Base-by-base conservation (phyloP, 2,888 invertebrate genomes). In the Eupsilia transversa region DNA sequence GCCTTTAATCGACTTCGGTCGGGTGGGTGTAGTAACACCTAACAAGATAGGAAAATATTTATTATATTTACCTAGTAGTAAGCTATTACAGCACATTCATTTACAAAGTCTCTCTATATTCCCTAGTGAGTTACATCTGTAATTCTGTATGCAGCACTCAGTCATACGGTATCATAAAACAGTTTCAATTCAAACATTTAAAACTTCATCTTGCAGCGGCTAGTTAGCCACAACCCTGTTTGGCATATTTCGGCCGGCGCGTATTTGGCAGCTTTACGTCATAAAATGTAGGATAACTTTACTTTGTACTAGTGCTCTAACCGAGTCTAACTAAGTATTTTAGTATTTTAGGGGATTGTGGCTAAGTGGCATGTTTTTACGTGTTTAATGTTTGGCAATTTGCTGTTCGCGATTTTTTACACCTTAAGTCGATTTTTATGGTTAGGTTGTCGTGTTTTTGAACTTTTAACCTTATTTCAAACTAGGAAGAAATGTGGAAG, bases 181-280 rank as follows among this genome's bases (percentile, higher is more conserved):
- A 70, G 74, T 77, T 87, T 82, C 66, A 87, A 84, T 80, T 86
- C 70, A 74, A 82, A 84, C 86, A 77, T 86, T 86, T 87, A 74
- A 87, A 86, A 86, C 86, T 87, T 80, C 69, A 77, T 75, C 78
- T 80, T 81, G 74, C 69, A 54, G 52, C n/a, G 69, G 71, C 74
- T 83, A 78, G 81, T 74, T 85, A 74, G 41, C 85, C 74, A 80
- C 83, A 85, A 87, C 80, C 61, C 77, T 82, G 87, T 80, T 79
- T 75, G 77, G 35, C 56, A 74, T 79, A 83, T 83, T 83, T 80
- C 52, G 84, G 75, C 43, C 66, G 66, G 69, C 74, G 61, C 57
- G 72, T 78, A 76, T 82, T 83, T 72, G 70, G 82, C 72, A 72
- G 72, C 64, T 63, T 80, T 82, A 82, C 63, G 61, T 84, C 72